Evolutionary conservation across 2,797 vertebrate species (phyloP).

Genomic region (Sus cebifrons): DNA sequence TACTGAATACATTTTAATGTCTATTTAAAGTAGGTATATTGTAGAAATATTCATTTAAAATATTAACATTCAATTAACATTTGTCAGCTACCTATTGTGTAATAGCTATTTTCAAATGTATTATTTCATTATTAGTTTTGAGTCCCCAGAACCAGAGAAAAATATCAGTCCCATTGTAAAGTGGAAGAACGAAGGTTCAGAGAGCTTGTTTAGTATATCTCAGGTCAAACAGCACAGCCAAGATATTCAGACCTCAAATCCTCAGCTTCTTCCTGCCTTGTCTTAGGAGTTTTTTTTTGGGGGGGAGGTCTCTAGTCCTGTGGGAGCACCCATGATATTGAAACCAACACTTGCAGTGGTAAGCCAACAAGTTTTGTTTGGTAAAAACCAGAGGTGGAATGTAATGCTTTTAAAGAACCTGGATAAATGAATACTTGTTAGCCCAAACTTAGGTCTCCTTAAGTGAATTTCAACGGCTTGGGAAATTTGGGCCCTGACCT

Average conservation of each 20-base stretch:
- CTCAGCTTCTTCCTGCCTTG: background rate
- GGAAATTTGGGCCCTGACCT: constrained; percentile 29
- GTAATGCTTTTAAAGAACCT: background rate
- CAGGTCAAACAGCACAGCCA: constrained; percentile 6
- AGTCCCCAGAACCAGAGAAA: background rate
- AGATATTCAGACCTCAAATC: background rate
- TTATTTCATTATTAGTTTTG: constrained; percentile 49
- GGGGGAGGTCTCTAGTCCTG: background rate
- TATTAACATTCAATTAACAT: background rate
- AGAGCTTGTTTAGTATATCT: background rate
- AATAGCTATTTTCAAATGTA: background rate
- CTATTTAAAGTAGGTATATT: background rate
- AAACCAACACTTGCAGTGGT: background rate
- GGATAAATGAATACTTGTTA: background rate
- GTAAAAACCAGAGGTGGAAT: background rate
- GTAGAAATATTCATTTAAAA: constrained; percentile 18
- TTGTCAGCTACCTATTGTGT: background rate
- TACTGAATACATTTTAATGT: background rate
- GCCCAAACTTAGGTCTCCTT: constrained; percentile 46
- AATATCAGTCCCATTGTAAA: constrained; percentile 21
- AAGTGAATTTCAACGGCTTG: constrained; percentile 53
- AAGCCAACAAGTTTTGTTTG: constrained; percentile 16
- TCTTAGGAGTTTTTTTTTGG: background rate
- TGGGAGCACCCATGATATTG: background rate
- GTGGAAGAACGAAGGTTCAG: constrained; percentile 4